These are phyloP conservation scores for Watsonalla cultraria DNA, from an alignment of 2,888 invertebrate species.

Conservation along the genomic window DNA sequence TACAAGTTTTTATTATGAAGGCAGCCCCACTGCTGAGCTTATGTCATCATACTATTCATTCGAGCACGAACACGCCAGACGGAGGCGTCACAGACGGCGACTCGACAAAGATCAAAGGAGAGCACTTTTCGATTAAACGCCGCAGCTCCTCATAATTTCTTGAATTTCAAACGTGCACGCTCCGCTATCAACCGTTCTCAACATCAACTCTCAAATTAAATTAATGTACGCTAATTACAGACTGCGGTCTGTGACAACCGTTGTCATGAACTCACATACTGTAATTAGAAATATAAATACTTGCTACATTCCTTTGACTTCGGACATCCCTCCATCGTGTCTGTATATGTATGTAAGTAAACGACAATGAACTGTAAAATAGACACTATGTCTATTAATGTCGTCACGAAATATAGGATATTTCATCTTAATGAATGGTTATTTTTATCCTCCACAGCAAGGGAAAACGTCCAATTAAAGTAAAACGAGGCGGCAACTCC, in stretches of 20 bases:
- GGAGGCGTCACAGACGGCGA: slow-evolving; percentile 29
- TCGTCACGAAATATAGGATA: slow-evolving; percentile 1
- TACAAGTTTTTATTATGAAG: slow-evolving; percentile 22
- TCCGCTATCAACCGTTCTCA: slow-evolving; percentile 24
- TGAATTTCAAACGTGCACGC: slow-evolving; percentile 30
- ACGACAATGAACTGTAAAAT: too few species aligned
- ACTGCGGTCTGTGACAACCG: background rate
- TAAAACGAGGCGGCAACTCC: slow-evolving; percentile 49
- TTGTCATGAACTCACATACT: background rate
- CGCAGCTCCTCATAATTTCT: slow-evolving; percentile 38
- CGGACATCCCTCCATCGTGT: too few species aligned
- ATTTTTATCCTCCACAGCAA: slow-evolving; percentile 37
- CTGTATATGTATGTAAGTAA: too few species aligned
- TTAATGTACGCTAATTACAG: slow-evolving; percentile 8
- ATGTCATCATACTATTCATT: slow-evolving; percentile 35
- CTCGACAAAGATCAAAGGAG: slow-evolving; percentile 44
- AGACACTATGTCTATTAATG: too few species aligned
- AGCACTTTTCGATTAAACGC: slow-evolving; percentile 48
- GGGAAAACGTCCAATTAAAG: slow-evolving; percentile 55
- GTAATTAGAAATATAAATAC: background rate
- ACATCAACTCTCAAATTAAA: slow-evolving; percentile 6
- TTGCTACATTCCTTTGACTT: background rate
- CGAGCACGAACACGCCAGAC: slow-evolving; percentile 34
- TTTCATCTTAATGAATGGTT: slow-evolving; percentile 22
- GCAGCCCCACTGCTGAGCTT: slow-evolving; percentile 28